Evolutionary conservation across 2,797 vertebrate genomes (phyloP), one percentile per base, ranked within the genome.

Genomic region (Bradypodion pumilum): DNA sequence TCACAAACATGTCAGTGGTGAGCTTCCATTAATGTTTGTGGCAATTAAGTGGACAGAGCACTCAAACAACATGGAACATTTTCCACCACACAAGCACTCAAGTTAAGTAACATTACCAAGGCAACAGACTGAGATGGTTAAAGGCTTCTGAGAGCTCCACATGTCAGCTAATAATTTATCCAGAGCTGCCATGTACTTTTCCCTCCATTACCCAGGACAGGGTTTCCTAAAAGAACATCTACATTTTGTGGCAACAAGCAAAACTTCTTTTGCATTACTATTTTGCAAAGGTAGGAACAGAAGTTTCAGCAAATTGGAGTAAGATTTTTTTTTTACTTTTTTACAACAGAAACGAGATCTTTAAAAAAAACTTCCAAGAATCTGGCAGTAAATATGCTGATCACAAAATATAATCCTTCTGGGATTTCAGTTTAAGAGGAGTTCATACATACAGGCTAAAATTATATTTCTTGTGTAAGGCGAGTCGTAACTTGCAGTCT

Each of bases 21-120:
- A 49, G 40, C 1, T 10, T n/a, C 40, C 13, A n/a, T 49, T 40
- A 65, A 69, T 25, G 29, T 62, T 72, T 62, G 35, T 1, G 7
- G 69, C 76, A 65, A 59, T 46, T 62, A 68, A 44, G n/a, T 37
- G 35, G 44, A 21, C 52, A 16, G 79, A 23, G 70, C 74, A 68
- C 27, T 40, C 46, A 52, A 13, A 63, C 27, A 56, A 72, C 73
- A 32, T 2, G 12, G 75, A 56, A 44, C 60, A 65, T 84, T 65
- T 70, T 37, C 76, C 79, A 65, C 83, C 44, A 73, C 56, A 49
- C 25, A 16, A 73, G 83, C 76, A 63, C 82, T 84, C 44, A 42
- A 84, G 76, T 79, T 75, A 77, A 76, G 46, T 66, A 83, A 42
- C 73, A 81, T 77, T 46, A 16, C 60, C 40, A 78, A 78, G 68